Conservation (phyloP, 2,888 invertebrate species). For the Lycia hirtaria region DNA sequence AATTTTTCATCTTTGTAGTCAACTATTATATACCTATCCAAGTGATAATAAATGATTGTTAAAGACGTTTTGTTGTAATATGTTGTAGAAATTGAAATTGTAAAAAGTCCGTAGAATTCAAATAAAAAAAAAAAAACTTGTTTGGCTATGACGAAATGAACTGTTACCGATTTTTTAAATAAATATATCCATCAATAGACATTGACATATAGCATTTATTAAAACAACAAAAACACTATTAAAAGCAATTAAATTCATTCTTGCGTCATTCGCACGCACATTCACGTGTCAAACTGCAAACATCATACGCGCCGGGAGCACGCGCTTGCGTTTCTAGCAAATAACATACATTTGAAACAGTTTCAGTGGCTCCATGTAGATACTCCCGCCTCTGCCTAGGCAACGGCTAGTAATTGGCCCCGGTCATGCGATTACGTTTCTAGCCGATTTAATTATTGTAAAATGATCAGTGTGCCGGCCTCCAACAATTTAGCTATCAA, state of each 20-base stretch:
- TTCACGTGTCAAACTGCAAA: slow-evolving; percentile 25
- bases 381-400: slow-evolving; percentile 74
- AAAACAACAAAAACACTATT: too few species aligned
- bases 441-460: slow-evolving; percentile 83
- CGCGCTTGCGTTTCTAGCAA: slow-evolving; percentile 74
- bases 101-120: too few species aligned
- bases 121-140: too few species aligned
- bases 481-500: slow-evolving; percentile 84
- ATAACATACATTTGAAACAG: slow-evolving; percentile 73
- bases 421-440: slow-evolving; percentile 85
- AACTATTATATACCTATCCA: too few species aligned
- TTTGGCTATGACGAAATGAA: too few species aligned
- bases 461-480: slow-evolving; percentile 82
- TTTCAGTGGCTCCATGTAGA: slow-evolving; percentile 63
- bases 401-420: slow-evolving; percentile 78
- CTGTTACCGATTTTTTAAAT: too few species aligned
- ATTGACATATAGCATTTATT: too few species aligned
- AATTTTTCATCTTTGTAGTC: too few species aligned
- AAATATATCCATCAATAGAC: too few species aligned
- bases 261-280: slow-evolving; percentile 41
- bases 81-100: too few species aligned
- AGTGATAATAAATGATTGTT: too few species aligned
- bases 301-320: slow-evolving; percentile 61
- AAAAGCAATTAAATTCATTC: slow-evolving; percentile 11
- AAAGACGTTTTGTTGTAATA: too few species aligned